Base-by-base conservation (phyloP, 2,113 vertebrate species). In the Grus americana region DNA sequence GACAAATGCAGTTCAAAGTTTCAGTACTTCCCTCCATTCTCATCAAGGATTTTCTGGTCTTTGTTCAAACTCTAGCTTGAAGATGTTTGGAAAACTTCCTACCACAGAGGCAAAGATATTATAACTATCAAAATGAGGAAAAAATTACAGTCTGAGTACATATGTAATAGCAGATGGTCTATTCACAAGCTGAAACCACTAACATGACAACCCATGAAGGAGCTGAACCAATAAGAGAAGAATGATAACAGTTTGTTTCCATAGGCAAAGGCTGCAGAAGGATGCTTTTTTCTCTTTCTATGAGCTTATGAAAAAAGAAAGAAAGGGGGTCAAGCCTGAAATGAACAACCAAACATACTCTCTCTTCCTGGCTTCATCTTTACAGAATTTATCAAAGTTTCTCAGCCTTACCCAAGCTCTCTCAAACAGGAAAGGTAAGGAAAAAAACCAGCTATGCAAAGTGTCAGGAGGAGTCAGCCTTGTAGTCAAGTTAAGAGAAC, bases 361-460 rank as follows among this genome's bases (percentile, higher is more conserved):
- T 26, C 7, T 78, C 18, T 67, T 76, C 22, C 26, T 15, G 47
- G 12, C 13, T 88, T 67, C 5, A 8, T n/a, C 55, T 71, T 44
- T 11, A 46, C 1, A 36, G 57, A 75, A 40, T 32, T 67, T 79
- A 36, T 24, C 27, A 40, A 27, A 63, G 11, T 54, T 88, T 63
- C 24, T 79, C 32, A 62, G 30, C 8, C 27, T 63, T 55, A 63
- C 1, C 3, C 8, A 54, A 44, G 26, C 4, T 46, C 5, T 46
- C 57, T 70, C 1, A 2, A 66, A 66, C 0, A 26, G 5, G 8
- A 87, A 52, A 58, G 8, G 5, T 34, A 78, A 62, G 15, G 55
- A 34, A 5, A 62, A 62, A 71, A 61, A 72, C 0, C 9, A 80
- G 11, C 8, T 36, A 5, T 19, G 1, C 1, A 2, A 74, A 44